Evolutionary conservation across 2,113 vertebrate species (phyloP), one percentile per base, ranked within the genome.

Genomic region (Zonotrichia leucophrys): DNA sequence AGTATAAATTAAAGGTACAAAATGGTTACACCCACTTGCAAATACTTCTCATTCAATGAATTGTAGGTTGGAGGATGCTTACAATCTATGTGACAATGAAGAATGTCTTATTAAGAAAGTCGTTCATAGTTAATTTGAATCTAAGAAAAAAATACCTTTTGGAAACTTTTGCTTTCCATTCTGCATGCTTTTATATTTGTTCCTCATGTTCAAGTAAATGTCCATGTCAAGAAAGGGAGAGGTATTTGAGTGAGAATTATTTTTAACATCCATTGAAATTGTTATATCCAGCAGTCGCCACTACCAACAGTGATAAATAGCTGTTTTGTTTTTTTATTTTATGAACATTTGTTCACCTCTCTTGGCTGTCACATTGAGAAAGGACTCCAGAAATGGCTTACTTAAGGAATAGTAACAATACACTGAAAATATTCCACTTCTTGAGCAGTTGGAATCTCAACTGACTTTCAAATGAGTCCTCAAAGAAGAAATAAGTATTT

Each of bases 401-500:
- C 60, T 84, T 87, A 55, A 89, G 74, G n/a, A 72, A 30, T 64
- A 75, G 39, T 53, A 77, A 64, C 19, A 62, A 33, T 53, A 74
- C 60, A 39, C 25, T 58, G 78, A 89, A 81, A 83, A 59, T 69
- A 74, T 8, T 82, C 30, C 39, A 79, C 76, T 81, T 94, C 56
- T 58, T 58, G 50, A 73, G 59, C 33, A 50, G 25, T 10, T 83
- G 73, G 47, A 66, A 82, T 74, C 63, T 84, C 67, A 79, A 3
- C 59, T 64, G 37, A 53, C 74, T 94, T 93, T 64, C 49, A 87
- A 46, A 87, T 28, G 52, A 55, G 67, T 62, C 58, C 46, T 92
- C 44, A 47, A 93, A 74, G 46, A 77, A 73, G 63, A 92, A 96
- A 35, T 44, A 83, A 87, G 62, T 82, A 50, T 86, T 87, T 68